These are phyloP conservation scores for Oceanites oceanicus DNA, from an alignment of 2,113 vertebrate genomes.

Conservation along the genomic window DNA sequence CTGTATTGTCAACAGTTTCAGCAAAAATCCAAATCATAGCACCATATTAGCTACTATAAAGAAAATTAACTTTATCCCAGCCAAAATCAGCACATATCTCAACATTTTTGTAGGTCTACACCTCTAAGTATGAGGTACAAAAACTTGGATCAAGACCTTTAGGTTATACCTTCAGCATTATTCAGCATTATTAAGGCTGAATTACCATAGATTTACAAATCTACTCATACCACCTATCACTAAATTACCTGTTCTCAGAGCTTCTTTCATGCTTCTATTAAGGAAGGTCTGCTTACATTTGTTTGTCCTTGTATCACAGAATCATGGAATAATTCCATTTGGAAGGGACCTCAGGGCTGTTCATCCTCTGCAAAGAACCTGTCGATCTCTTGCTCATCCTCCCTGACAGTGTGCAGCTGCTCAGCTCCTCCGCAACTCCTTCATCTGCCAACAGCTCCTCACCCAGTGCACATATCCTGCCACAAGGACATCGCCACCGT, in stretches of 20 bases:
- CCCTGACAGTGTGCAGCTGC: background rate
- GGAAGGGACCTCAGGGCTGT: background rate
- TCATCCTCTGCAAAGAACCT: background rate
- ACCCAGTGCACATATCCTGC: background rate
- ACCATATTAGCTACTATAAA: background rate
- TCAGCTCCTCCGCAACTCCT: background rate
- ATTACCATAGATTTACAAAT: background rate
- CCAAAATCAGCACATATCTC: background rate
- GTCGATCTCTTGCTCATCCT: background rate
- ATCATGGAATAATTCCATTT: background rate
- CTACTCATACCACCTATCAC: background rate
- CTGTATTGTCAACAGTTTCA: background rate
- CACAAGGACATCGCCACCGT: background rate
- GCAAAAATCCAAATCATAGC: background rate
- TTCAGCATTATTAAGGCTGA: background rate
- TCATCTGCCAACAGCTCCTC: background rate
- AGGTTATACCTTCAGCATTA: background rate
- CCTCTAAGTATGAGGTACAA: background rate
- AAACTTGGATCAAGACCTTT: background rate
- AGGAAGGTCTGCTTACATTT: background rate
- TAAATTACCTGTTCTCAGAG: background rate
- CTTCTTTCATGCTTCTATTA: background rate
- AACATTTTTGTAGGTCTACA: background rate
- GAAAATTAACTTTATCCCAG: background rate
- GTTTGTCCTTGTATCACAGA: background rate